These are phyloP conservation scores for Camponotus fellah DNA, from an alignment of 2,888 invertebrate species.

Conservation along the genomic window DNA sequence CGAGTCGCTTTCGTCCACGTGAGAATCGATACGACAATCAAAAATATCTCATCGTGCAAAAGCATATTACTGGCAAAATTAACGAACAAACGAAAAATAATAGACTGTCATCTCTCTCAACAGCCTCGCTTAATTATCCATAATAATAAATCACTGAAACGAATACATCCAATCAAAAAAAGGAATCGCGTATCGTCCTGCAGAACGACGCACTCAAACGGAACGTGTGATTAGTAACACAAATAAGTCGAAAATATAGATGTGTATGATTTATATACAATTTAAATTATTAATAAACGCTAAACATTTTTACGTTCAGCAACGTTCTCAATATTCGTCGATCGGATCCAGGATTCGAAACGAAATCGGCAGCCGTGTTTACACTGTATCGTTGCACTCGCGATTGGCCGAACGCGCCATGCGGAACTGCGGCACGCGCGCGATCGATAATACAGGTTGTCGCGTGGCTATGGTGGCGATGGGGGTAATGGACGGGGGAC, in stretches of 20 bases:
- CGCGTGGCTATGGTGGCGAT: conserved; percentile 56
- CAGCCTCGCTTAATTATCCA: not conserved
- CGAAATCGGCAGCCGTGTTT: conserved; percentile 11
- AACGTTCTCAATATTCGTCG: not conserved
- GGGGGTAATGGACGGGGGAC: rapidly evolving
- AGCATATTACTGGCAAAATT: not conserved
- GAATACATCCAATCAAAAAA: not conserved
- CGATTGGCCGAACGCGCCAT: conserved; percentile 52
- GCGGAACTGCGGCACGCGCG: conserved; percentile 68
- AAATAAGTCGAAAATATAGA: not conserved
- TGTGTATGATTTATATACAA: not conserved
- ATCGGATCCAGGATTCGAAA: too few relatives aligned
- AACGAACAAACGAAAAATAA: not conserved
- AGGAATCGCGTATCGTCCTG: not conserved
- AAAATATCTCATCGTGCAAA: not conserved
- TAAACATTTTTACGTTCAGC: not conserved
- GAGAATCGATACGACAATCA: conserved; percentile 21
- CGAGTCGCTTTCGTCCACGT: not conserved
- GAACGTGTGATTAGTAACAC: not conserved
- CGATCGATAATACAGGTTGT: conserved; percentile 75
- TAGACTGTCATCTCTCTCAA: not conserved
- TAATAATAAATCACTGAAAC: too few relatives aligned
- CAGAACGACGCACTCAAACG: conserved; percentile 12
- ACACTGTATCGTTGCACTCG: conserved; percentile 15
- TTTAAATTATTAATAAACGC: not conserved